These are phyloP conservation scores for Aphaenogaster floridana DNA, from an alignment of 1,140 invertebrate species.

Conservation along the genomic window DNA sequence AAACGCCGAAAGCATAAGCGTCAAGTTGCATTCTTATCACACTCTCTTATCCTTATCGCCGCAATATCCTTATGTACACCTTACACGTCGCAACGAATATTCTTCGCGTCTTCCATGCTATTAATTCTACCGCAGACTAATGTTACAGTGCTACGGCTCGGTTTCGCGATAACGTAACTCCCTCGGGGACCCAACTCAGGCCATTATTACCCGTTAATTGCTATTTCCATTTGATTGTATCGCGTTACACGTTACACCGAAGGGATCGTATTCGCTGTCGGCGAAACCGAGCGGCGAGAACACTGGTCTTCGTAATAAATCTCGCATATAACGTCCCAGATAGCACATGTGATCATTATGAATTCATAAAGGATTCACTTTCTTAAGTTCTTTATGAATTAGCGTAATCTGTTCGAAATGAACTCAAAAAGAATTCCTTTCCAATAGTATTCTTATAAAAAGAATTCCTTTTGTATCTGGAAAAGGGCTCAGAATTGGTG, in stretches of 20 bases:
- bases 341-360: too few species aligned
- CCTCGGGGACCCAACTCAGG: not conserved
- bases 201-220: slow-evolving; percentile 20
- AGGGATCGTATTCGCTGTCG: slow-evolving; percentile 6
- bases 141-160: slow-evolving; percentile 1
- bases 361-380: too few species aligned
- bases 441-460: too few species aligned
- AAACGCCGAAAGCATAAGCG: slow-evolving; percentile 32
- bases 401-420: too few species aligned
- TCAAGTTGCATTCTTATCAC: slow-evolving; percentile 50
- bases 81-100: slow-evolving; percentile 58
- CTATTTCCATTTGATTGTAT: slow-evolving; percentile 38
- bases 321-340: not conserved
- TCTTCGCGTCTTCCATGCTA: not conserved
- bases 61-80: slow-evolving; percentile 75
- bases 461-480: too few species aligned
- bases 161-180: slow-evolving; percentile 7
- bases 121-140: slow-evolving; percentile 47
- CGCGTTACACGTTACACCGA: not conserved
- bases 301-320: not conserved
- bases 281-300: slow-evolving; percentile 13
- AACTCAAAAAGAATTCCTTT: too few species aligned
- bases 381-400: too few species aligned
- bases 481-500: too few species aligned
- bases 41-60: slow-evolving; percentile 37